Percentiles rank a stretch among this genome's conserved stretches.
Conservation (phyloP, 2,797 vertebrate species). For the Rhabdomys pumilio region DNA sequence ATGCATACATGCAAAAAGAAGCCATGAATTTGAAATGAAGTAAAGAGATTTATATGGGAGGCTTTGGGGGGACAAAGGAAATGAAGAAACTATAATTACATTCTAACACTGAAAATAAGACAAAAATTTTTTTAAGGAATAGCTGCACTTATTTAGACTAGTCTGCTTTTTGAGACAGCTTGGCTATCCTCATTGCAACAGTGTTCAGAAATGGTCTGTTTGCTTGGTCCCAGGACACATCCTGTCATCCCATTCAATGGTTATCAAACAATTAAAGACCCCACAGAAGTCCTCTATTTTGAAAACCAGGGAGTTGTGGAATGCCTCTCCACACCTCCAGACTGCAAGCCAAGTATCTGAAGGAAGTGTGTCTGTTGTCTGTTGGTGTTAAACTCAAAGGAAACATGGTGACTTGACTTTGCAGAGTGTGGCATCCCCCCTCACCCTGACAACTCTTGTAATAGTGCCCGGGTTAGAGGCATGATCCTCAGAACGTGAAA, state of each 20-base stretch:
- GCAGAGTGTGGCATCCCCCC: not conserved
- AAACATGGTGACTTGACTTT: not conserved
- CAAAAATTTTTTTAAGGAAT: not conserved
- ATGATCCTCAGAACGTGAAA: slow-evolving; percentile 46
- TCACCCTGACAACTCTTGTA: slow-evolving; percentile 1
- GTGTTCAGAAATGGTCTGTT: slow-evolving; percentile 19
- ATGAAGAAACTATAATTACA: not conserved
- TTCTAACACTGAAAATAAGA: not conserved
- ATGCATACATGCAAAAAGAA: not conserved
- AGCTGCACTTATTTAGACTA: slow-evolving; percentile 62
- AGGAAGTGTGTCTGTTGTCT: slow-evolving; percentile 3
- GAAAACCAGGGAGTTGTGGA: not conserved
- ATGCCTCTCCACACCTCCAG: rapidly evolving
- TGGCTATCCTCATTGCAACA: slow-evolving; percentile 36
- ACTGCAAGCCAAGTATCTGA: not conserved
- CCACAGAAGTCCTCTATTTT: not conserved
- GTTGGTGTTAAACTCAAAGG: not conserved
- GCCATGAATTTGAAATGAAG: not conserved
- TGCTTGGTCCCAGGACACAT: not conserved
- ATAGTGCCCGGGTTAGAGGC: slow-evolving; percentile 50
- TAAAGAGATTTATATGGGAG: not conserved
- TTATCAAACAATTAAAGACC: not conserved
- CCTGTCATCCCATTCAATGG: slow-evolving; percentile 7
- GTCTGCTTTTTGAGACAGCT: slow-evolving; percentile 44
- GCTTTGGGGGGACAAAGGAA: not conserved